Base-by-base conservation (phyloP, 2,797 vertebrate species). In the Epinephelus malabaricus region DNA sequence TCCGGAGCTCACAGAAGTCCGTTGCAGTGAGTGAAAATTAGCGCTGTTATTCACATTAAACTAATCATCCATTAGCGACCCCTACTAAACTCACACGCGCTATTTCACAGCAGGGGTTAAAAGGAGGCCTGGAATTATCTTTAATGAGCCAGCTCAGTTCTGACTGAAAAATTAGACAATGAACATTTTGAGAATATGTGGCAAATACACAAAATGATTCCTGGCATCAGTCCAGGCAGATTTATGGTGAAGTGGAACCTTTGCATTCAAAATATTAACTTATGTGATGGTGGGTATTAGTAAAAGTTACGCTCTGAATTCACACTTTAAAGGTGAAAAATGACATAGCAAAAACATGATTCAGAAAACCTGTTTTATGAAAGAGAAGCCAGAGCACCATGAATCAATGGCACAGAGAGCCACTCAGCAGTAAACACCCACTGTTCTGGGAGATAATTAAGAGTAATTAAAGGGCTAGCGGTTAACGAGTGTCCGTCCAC, bases 401-500 rank as follows among this genome's bases (percentile, higher is more conserved):
- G 84, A 87, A 88, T 88, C 81, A 66, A 65, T 83, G 80, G 79
- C 79, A 56, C 69, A 25, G 72, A 80, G 87, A 86, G 82, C 80
- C 86, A 77, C 88, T 90, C 88, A 75, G 84, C 93, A 86, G 86
- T 91, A 92, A 94, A 88, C 86, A 87, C 84, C 87, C 82, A 83
- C 89, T 89, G 92, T 93, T 95, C 93, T 82, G 82, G 73, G 88
- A 90, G 88, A 87, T 94, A 93, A 95, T 96, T 95, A 95, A 92
- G 90, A 92, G 87, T 94, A 95, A 94, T 95, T 95, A 95, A 95
- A 94, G 93, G 93, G 84, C 88, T 84, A 62, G 89, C 83, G 82
- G 89, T 94, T 94, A 95, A 95, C 85, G 89, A 95, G 93, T 89
- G 92, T 86, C 92, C 85, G 73, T 94, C 86, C 92, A 91, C 89